Base-by-base conservation (phyloP, 2,888 invertebrate genomes). In the Mythimna loreyi region DNA sequence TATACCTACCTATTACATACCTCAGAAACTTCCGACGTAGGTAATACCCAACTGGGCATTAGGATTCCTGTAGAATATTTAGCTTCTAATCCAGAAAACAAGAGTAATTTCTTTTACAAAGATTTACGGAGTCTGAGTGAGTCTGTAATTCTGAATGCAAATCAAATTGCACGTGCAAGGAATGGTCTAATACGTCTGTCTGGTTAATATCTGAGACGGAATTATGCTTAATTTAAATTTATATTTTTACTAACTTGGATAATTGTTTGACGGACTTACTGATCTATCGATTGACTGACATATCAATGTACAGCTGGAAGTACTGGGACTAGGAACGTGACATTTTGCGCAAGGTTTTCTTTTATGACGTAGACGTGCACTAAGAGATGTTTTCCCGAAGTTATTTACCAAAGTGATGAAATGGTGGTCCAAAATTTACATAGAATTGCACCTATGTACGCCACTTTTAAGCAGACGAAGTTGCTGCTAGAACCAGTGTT, bases 1-100 rank as follows among this genome's bases (percentile, higher is more conserved):
- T 50, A 71, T 74, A 19, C 33, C 66, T 16, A 28, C 21, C 21
- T 55, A 74, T 55, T 47, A 36, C 11, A 1, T 23, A 28, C 19
- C 16, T 8, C 3, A 11, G 16, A 66, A 33, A 53, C 56, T 56
- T 21, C n/a, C n/a, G n/a, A n/a, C n/a, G n/a, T n/a, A n/a, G n/a
- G n/a, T n/a, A n/a, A n/a, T n/a, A n/a, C n/a, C n/a, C n/a, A n/a
- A n/a, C n/a, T n/a, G n/a, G 33, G n/a, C 50, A 49, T 33, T 19
- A 8, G 11, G 19, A 33, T 16, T n/a, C 49, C 13, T 40, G 23
- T 16, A 28, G 3, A 25, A 43, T 33, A 19, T 25, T 33, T 2
- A 72, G n/a, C 30, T 28, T 25, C 16, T 13, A 11, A 5, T 45
- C 4, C 28, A 25, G 30, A 16, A 0, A 16, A 56, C 23, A 49